Base-by-base conservation (phyloP, 2,888 invertebrate species). In the Drosophila kanekoi region DNA sequence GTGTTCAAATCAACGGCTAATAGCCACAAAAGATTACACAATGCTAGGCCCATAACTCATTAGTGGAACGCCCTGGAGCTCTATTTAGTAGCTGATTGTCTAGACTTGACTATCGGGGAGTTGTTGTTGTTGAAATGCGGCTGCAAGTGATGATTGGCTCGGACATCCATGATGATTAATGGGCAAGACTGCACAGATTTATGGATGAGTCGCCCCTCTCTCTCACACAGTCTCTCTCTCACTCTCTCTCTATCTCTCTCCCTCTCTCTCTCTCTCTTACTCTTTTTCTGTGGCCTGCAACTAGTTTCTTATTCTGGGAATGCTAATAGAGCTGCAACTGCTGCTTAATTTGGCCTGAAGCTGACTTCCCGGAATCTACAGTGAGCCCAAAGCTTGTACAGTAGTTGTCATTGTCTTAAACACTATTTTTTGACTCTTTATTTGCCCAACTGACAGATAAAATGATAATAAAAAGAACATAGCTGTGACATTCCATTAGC, bases 141-240 rank as follows among this genome's bases (percentile, higher is more conserved):
- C 63, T 79, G 81, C 83, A 86, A 87, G 85, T 89, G 85, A 83
- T 84, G 87, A 87, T 89, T 87, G 86, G 75, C 64, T 77, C 66
- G 70, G 84, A 81, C 85, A 80, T 81, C 81, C 78, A 78, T 69
- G 82, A 87, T 85, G 85, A 85, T 85, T 89, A 87, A 85, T 85
- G 89, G 77, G 65, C 70, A 60, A 54, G 63, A 60, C 79, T 74
- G 71, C 61, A 58, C 60, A 84, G 81, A 87, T 87, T 84, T 84
- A 84, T 83, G 78, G 69, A 74, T 72, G 77, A 84, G 35, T 3
- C 28, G 14, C 11, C 16, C 4, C 35, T 10, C 32, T 20, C 33
- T n/a, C 35, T 28, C 28, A 28, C 28, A 28, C 28, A 28, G 23
- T 5, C 20, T 20, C 18, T 18, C 5, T 37, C 38, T n/a, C n/a